Evolutionary conservation across 2,888 invertebrate species (phyloP), one percentile per base, ranked within the genome.

Genomic region (Tetropium fuscum): DNA sequence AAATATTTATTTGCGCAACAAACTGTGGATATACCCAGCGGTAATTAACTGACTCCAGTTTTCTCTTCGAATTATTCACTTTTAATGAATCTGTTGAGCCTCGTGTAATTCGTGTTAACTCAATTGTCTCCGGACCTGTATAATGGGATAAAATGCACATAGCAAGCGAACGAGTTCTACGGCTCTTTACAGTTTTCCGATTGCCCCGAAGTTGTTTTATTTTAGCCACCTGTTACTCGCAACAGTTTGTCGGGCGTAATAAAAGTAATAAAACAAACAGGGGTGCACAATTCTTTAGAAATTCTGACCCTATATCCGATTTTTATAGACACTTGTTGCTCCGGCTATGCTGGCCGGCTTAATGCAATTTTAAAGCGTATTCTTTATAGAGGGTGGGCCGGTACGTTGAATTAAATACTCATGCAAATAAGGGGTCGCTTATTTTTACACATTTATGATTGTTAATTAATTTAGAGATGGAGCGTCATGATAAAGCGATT

Each of bases 271-370:
- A 77, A 78, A 78, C 77, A 79, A 78, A 78, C 77, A 76, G 71
- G 72, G 72, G 76, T 75, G 75, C 72, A 75, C 77, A 62, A 78
- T 78, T 77, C 76, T 76, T 77, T 77, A 75, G 74, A 76, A 77
- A 76, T 78, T 76, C 76, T 69, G 72, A 69, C 74, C 76, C 64
- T 65, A 78, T 79, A 78, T 78, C 78, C 76, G 78, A 79, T 79
- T 78, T 79, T 78, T 78, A 79, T 79, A 73, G 78, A 77, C 78
- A 78, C 78, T 79, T 79, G 80, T 79, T 78, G 78, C 80, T 69
- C 72, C 70, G 73, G 36, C 63, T 57, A 60, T 30, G 56, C 44
- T 57, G 41, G 54, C 60, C 58, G 57, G 60, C 64, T 68, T 68
- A 69, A 69, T 74, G 68, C 73, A 72, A 73, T 73, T 74, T 74